These are phyloP conservation scores for Elephantulus edwardii DNA, from an alignment of 2,113 vertebrate species.

Conservation along the genomic window DNA sequence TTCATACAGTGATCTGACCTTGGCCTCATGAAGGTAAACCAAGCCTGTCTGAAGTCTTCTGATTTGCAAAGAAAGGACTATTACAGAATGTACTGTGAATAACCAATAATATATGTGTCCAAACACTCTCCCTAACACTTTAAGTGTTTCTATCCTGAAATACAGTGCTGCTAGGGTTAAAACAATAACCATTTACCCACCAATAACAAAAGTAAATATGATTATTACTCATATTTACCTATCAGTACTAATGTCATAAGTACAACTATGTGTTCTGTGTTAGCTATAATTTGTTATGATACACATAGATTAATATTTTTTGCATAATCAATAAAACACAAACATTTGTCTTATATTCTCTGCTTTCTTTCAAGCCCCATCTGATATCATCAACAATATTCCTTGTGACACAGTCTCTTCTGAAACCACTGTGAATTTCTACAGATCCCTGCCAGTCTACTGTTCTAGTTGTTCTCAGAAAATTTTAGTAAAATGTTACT, in stretches of 20 bases:
- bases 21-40: background rate
- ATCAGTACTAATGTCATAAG: background rate
- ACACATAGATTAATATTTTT: too few species aligned
- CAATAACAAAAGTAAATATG: background rate
- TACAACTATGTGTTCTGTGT: too few species aligned
- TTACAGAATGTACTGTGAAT: background rate
- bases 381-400: too few species aligned
- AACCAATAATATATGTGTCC: background rate
- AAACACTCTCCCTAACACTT: conserved; percentile 27
- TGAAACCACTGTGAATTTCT: too few species aligned
- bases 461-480: too few species aligned
- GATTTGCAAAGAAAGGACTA: background rate
- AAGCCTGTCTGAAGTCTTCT: background rate
- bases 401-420: too few species aligned
- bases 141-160: background rate
- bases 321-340: too few species aligned
- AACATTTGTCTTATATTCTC: too few species aligned
- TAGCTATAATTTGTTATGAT: too few species aligned
- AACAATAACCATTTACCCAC: background rate
- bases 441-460: too few species aligned
- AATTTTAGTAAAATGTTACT: too few species aligned
- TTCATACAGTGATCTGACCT: background rate
- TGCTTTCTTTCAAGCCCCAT: too few species aligned
- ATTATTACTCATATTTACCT: background rate
- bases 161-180: background rate